Percentiles rank a stretch among this genome's conserved stretches.
Conservation (phyloP, 2,797 vertebrate genomes). For the Gambusia yucatana region DNA sequence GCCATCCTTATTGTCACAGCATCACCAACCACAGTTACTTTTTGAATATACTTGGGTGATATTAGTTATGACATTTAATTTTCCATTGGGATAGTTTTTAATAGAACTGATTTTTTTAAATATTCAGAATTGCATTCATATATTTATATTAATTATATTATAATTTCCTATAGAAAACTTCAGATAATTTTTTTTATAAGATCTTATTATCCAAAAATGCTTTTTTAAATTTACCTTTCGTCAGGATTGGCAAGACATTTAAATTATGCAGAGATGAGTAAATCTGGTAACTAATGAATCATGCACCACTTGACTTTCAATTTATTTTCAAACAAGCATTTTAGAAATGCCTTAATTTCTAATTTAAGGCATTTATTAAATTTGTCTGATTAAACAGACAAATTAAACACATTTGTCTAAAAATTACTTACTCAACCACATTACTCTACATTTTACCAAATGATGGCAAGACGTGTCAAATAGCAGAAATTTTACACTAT, state of each 20-base stretch:
- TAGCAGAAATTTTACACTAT: not conserved
- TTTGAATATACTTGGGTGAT: not conserved
- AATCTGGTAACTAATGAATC: not conserved
- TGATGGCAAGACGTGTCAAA: not conserved
- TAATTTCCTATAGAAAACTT: not conserved
- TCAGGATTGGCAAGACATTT: not conserved
- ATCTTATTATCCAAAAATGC: not conserved
- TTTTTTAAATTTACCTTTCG: not conserved
- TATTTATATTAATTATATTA: too few relatives aligned
- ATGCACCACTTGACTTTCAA: not conserved
- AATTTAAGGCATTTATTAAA: too few relatives aligned
- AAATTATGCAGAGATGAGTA: not conserved
- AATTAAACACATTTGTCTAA: not conserved
- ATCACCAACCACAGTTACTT: not conserved
- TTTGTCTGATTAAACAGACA: too few relatives aligned
- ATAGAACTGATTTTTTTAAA: not conserved
- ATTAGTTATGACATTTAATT: not conserved
- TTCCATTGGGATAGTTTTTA: not conserved
- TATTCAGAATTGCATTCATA: not conserved
- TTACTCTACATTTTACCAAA: not conserved
- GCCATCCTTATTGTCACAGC: not conserved
- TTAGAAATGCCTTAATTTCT: not conserved
- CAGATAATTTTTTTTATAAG: not conserved
- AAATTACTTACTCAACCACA: not conserved
- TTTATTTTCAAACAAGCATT: not conserved